A percentile compares a stretch with the other conserved stretches of the same genome.
These are phyloP conservation scores for Actenoides hombroni DNA, from an alignment of 2,113 vertebrate genomes.

Conservation along the genomic window DNA sequence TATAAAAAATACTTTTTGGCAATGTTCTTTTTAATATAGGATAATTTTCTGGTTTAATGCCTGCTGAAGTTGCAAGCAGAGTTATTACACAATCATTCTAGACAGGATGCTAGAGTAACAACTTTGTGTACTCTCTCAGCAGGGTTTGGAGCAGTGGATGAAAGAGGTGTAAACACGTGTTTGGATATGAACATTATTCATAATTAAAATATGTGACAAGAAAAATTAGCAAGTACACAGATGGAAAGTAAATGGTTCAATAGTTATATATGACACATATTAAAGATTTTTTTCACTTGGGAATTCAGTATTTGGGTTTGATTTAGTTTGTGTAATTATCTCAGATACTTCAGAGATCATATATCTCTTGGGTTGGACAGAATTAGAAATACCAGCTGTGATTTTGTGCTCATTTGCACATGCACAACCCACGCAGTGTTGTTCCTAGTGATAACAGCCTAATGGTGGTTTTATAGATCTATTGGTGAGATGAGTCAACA, in stretches of 20 bases:
- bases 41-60: not conserved
- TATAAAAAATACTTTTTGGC: not conserved
- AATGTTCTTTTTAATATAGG: not conserved
- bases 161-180: not conserved
- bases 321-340: not conserved
- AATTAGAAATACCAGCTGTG: constrained; percentile 40
- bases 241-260: constrained; percentile 6
- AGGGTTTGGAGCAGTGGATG: not conserved
- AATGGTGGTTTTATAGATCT: not conserved
- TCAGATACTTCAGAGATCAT: not conserved
- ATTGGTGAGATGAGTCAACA: not conserved
- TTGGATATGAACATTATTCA: not conserved
- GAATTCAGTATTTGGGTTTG: constrained; percentile 38
- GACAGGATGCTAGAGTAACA: not conserved
- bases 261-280: not conserved
- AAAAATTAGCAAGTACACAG: not conserved
- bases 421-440: not conserved
- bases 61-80: not conserved
- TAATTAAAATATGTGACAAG: not conserved
- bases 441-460: constrained; percentile 9
- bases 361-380: not conserved
- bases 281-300: not conserved
- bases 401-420: constrained; percentile 18
- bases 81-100: not conserved
- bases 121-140: not conserved